Conservation (phyloP, 2,113 vertebrate species). For the Brienomyrus brachyistius region DNA sequence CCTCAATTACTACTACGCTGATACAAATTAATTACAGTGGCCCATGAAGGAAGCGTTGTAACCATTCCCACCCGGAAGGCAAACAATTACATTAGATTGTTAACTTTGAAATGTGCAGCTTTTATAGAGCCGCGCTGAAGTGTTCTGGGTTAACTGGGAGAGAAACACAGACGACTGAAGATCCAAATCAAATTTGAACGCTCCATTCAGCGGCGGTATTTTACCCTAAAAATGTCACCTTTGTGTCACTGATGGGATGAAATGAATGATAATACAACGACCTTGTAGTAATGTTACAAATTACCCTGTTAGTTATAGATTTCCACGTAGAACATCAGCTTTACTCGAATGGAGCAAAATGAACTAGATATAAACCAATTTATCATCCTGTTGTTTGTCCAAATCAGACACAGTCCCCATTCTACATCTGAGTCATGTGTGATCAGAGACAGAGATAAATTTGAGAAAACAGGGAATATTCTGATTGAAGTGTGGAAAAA, state of each 20-base stretch:
- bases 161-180: neutral
- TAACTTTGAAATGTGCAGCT: neutral
- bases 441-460: neutral
- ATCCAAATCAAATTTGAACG: neutral
- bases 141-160: neutral
- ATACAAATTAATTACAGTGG: neutral
- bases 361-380: neutral
- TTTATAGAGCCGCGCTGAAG: neutral
- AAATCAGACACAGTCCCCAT: neutral
- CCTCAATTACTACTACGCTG: neutral
- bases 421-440: neutral
- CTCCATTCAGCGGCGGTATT: neutral
- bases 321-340: neutral
- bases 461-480: constrained; percentile 6
- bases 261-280: neutral
- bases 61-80: neutral
- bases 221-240: neutral
- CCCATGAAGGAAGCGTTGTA: neutral
- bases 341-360: neutral
- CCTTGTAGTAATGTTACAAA: neutral
- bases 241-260: neutral
- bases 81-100: neutral
- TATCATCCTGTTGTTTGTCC: neutral
- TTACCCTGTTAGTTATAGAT: constrained; percentile 1
- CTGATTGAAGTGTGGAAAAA: constrained; percentile 8